A percentile compares a stretch with the other conserved stretches of the same genome.
Conservation (phyloP, 2,113 vertebrate genomes). For the Vireo altiloquus region DNA sequence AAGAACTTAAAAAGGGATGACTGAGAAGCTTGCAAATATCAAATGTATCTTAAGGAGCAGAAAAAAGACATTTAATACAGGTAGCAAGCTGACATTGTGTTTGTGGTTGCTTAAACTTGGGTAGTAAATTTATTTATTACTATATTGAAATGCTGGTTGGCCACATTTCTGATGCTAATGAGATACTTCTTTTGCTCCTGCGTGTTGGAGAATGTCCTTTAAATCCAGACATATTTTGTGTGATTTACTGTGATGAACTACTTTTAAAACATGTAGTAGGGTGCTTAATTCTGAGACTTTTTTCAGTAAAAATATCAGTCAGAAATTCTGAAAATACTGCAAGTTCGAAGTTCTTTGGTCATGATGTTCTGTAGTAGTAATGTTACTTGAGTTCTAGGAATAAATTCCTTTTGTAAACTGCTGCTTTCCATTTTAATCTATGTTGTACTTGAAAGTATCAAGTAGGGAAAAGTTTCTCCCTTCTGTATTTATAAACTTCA, state of each 20-base stretch:
- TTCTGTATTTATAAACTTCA: background rate
- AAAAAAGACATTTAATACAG: background rate
- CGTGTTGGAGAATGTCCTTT: background rate
- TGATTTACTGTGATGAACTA: background rate
- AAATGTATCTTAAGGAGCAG: background rate
- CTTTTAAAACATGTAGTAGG: background rate
- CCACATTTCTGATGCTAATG: background rate
- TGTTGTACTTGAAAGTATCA: background rate
- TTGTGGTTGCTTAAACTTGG: background rate
- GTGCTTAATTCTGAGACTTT: background rate
- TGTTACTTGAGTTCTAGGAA: background rate
- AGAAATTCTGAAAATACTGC: background rate
- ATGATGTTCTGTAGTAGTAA: background rate
- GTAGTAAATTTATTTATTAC: background rate
- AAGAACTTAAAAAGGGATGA: background rate
- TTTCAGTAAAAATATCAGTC: background rate
- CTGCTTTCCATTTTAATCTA: background rate
- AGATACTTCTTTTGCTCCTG: background rate
- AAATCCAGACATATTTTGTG: background rate
- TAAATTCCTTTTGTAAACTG: background rate
- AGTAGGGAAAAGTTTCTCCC: background rate
- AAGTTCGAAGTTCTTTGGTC: background rate
- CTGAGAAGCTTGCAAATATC: background rate
- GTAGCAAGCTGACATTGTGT: background rate
- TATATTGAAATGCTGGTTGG: background rate